Percentiles rank a stretch among this genome's conserved stretches.
Evolutionary conservation across 2,888 invertebrate genomes (phyloP).

Genomic region (Melinaea marsaeus): DNA sequence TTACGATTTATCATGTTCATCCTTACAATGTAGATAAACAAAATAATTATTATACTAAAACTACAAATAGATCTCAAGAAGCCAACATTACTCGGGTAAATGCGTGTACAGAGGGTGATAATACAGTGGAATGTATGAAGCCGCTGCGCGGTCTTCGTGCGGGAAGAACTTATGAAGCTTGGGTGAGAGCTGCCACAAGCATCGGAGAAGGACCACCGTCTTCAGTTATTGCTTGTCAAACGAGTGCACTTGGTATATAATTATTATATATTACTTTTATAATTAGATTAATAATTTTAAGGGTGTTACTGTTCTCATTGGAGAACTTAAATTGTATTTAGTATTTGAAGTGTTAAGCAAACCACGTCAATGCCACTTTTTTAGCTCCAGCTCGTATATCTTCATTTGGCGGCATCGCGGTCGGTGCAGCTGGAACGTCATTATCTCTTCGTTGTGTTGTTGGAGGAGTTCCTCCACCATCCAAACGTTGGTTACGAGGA

Average conservation of each 20-base stretch:
- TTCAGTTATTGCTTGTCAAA: slow-evolving; percentile 66
- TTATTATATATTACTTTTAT: slow-evolving; percentile 1
- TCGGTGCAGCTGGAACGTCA: slow-evolving; percentile 82
- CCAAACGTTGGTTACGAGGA: slow-evolving; percentile 84
- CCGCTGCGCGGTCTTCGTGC: slow-evolving; percentile 82
- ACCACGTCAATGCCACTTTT: background rate
- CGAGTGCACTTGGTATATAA: slow-evolving; percentile 62
- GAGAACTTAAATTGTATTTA: background rate
- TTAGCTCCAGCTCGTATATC: slow-evolving; percentile 91
- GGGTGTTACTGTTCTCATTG: background rate
- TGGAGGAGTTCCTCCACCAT: slow-evolving; percentile 86
- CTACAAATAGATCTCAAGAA: slow-evolving; percentile 56
- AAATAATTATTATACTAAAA: background rate
- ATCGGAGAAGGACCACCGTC: slow-evolving; percentile 82
- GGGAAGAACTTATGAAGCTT: slow-evolving; percentile 88
- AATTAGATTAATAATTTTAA: background rate
- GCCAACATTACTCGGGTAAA: slow-evolving; percentile 63
- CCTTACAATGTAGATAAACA: no score
- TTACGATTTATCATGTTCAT: no score
- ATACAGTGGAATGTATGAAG: slow-evolving; percentile 70
- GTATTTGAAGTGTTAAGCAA: background rate
- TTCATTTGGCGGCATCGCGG: slow-evolving; percentile 86
- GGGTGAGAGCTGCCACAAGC: slow-evolving; percentile 89
- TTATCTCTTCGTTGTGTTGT: slow-evolving; percentile 84
- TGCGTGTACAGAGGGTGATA: slow-evolving; percentile 60